phyloP scores from a whole-genome alignment of 1,140 invertebrate genomes.

The Magallana angulata region DNA sequence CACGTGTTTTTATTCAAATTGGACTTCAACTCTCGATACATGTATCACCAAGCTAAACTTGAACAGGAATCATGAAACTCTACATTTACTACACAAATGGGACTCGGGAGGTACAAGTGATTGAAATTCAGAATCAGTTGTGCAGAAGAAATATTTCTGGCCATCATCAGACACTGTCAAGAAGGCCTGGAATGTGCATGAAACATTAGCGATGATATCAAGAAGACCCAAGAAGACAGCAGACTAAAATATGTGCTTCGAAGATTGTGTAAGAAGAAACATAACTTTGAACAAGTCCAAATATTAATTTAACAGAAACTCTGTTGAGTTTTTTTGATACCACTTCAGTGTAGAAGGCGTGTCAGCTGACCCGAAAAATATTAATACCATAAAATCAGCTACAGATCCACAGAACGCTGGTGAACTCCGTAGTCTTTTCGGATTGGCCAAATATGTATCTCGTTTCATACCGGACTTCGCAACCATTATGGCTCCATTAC shows the following conservation, averaged over 20 bases:
- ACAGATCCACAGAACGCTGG: too few species aligned
- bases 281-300: conserved; percentile 51
- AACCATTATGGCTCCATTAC: conserved; percentile 46
- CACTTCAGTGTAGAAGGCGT: conserved; percentile 49
- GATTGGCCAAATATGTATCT: conserved; percentile 51
- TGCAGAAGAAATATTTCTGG: conserved; percentile 52
- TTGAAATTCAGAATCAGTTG: conserved; percentile 58
- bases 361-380: conserved; percentile 44
- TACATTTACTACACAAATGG: conserved; percentile 57
- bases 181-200: conserved; percentile 42
- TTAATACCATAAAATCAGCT: conserved; percentile 42
- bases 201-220: conserved; percentile 47
- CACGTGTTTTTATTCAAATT: conserved; percentile 52
- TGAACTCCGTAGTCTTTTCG: too few species aligned
- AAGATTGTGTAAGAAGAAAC: conserved; percentile 15
- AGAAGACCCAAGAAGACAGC: conserved; percentile 31
- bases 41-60: conserved; percentile 58
- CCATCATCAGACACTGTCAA: conserved; percentile 29
- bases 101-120: conserved; percentile 55
- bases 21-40: conserved; percentile 49
- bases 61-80: conserved; percentile 46
- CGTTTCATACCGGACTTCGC: conserved; percentile 49
- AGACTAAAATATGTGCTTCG: conserved; percentile 21
- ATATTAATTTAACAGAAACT: conserved; percentile 49
- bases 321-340: conserved; percentile 53